These are phyloP conservation scores for Temnothorax nylanderi DNA, from an alignment of 1,140 invertebrate genomes.

Conservation along the genomic window DNA sequence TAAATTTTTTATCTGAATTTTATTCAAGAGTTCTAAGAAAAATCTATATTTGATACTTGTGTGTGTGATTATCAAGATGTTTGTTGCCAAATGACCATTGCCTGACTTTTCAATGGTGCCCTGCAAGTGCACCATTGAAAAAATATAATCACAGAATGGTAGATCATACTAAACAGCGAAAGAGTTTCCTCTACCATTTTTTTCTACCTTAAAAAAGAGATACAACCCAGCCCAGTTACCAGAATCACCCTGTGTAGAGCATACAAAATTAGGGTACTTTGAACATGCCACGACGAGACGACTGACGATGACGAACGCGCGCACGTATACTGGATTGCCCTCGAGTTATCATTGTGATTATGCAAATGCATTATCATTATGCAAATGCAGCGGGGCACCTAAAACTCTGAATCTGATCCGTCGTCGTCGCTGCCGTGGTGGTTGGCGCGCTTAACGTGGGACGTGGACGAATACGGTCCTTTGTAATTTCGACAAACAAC, in stretches of 20 bases:
- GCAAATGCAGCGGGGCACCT: constrained; percentile 65
- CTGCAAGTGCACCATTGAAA: too few species aligned
- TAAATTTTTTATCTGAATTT: background rate
- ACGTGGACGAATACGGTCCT: constrained; percentile 30
- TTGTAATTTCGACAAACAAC: constrained; percentile 42
- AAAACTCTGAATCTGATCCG: constrained; percentile 56
- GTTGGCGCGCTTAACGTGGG: constrained; percentile 17
- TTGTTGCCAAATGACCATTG: background rate
- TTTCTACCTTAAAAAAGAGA: background rate
- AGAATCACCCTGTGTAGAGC: background rate
- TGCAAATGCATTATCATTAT: constrained; percentile 78
- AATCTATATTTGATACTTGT: background rate
- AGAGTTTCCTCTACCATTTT: too few species aligned
- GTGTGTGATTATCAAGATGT: background rate
- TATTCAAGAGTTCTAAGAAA: background rate
- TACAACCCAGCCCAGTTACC: background rate
- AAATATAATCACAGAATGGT: too few species aligned
- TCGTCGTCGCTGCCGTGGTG: constrained; percentile 32
- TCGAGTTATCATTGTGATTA: constrained; percentile 77
- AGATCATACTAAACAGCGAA: background rate
- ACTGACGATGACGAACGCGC: constrained; percentile 12
- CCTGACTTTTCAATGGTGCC: background rate
- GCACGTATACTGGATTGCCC: constrained; percentile 40
- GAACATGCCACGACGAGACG: background rate
- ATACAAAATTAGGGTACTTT: constrained; percentile 28